Evolutionary conservation across 2,113 vertebrate species (phyloP).

Genomic region (Craseonycteris thonglongyai): DNA sequence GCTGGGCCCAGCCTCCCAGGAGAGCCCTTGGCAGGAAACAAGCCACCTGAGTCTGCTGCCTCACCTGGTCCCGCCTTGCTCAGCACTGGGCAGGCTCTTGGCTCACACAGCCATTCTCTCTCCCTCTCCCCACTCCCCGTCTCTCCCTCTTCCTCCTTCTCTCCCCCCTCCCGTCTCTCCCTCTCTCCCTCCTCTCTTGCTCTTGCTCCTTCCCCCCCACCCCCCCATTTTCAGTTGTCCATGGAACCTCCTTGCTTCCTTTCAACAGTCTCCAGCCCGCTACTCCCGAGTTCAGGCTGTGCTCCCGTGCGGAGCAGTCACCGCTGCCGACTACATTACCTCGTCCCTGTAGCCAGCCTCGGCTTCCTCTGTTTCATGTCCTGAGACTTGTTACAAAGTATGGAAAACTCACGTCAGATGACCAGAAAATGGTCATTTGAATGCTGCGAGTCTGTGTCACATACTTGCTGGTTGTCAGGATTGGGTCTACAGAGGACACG

Average conservation of each 20-base stretch:
- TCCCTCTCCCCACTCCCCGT: not conserved
- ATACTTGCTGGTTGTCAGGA: not conserved
- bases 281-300: no score
- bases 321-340: not conserved
- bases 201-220: no score
- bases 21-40: not conserved
- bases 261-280: not conserved
- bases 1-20: not conserved
- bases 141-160: not conserved
- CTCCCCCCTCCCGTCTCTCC: not conserved
- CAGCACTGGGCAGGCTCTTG: no score
- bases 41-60: no score
- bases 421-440: not conserved
- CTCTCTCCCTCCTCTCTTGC: not conserved
- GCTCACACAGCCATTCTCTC: no score
- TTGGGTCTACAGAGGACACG: not conserved
- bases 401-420: not conserved
- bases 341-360: not conserved
- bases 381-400: not conserved
- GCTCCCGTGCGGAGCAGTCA: not conserved
- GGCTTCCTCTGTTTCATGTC: not conserved
- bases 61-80: not conserved
- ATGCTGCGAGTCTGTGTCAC: not conserved
- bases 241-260: not conserved
- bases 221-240: not conserved